Percentiles rank a stretch among this genome's conserved stretches.
These are phyloP conservation scores for Himalopsyche anomala DNA, from an alignment of 2,888 invertebrate species.

Conservation along the genomic window DNA sequence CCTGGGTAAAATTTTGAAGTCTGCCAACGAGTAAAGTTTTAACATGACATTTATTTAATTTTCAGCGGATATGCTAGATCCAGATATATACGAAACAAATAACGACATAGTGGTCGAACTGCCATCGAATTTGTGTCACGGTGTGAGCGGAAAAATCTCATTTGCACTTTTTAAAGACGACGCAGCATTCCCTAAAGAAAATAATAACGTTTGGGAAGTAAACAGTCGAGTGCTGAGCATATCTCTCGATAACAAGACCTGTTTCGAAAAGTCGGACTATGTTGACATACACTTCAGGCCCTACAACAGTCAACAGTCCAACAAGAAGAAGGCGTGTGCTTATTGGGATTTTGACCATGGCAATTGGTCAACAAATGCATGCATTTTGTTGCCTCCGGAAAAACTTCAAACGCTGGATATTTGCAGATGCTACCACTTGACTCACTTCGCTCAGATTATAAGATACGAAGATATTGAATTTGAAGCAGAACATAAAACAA, in stretches of 20 bases:
- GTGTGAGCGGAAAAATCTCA: constrained; percentile 69
- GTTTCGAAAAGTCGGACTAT: constrained; percentile 69
- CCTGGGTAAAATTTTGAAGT: too few species aligned
- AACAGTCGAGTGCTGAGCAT: constrained; percentile 75
- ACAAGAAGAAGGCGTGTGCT: constrained; percentile 73
- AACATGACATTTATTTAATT: background rate
- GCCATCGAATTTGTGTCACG: constrained; percentile 70
- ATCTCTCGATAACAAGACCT: constrained; percentile 69
- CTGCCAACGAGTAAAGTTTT: too few species aligned
- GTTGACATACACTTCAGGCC: constrained; percentile 73
- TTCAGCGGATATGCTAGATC: constrained; percentile 66
- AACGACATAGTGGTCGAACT: constrained; percentile 73
- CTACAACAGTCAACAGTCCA: constrained; percentile 60
- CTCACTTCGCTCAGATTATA: constrained; percentile 79
- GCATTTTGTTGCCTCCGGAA: constrained; percentile 71
- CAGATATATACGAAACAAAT: constrained; percentile 59
- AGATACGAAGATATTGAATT: constrained; percentile 66
- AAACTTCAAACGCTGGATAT: constrained; percentile 71
- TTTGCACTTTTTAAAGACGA: constrained; percentile 75
- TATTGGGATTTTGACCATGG: constrained; percentile 78
- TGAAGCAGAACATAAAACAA: constrained; percentile 71
- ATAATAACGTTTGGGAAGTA: constrained; percentile 66
- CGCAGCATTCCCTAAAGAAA: background rate
- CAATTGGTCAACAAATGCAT: constrained; percentile 77
- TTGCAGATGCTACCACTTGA: constrained; percentile 78